Evolutionary conservation across 2,888 invertebrate genomes (phyloP), one percentile per base, ranked within the genome.

Genomic region (Choreutis nemorana): DNA sequence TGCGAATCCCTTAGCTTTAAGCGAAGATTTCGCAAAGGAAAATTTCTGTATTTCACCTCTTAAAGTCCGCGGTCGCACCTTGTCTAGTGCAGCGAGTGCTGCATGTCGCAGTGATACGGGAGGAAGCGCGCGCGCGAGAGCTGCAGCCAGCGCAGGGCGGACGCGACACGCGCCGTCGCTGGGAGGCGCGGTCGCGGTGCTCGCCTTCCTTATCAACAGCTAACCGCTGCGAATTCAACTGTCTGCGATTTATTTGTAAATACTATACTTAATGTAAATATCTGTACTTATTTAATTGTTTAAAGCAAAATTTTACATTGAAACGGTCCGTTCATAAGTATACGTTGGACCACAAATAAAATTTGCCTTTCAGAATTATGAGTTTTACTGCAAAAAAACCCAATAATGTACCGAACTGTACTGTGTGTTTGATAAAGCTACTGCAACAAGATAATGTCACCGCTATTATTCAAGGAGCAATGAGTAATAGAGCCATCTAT

Each of bases 41-140:
- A 94, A 94, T 65, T 90, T 83, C 61, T 94, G 93, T 73, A 91
- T 93, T 54, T 91, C 91, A 10, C 92, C 93, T 33, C 73, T 91
- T 45, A 90, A 91, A 59, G 85, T 89, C 40, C 91, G 92, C 41
- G 91, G 91, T 1, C 83, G 87, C 39, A 84, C 86, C 23, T 84
- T 93, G 83, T 85, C 82, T 35, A 83, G 65, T 32, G 75, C 67
- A 31, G 54, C 61, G 13, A 61, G 62, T 2, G 63, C 63, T 11
- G 66, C 61, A 31, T 73, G 75, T 31, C 66, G 72, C 23, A 70
- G 75, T 4, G 77, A 70, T 40, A 57, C 61, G 22, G 71, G 65
- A 2, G 77, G 67, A 7, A 70, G 62, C 30, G 63, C 63, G 21
- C 52, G 72, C 34, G 55, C 63, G 18, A 48, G 67, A 25, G 48